Conservation (phyloP, 2,888 invertebrate genomes). For the Eumerus sabulonum region DNA sequence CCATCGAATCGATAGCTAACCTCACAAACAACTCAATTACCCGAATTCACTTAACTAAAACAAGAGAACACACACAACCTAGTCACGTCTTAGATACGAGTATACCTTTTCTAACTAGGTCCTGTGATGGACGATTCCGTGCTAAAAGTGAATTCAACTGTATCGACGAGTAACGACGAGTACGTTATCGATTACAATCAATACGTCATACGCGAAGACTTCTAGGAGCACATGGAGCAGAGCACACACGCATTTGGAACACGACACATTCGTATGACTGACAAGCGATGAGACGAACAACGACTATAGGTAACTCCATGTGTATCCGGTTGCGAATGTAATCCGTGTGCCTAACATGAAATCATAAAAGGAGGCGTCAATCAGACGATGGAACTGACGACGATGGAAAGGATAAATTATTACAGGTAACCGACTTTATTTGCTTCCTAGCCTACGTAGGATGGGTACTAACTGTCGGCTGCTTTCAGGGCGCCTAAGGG, state of each 20-base stretch:
- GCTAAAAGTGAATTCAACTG: constrained; percentile 51
- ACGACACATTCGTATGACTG: constrained; percentile 24
- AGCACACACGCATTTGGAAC: constrained; percentile 25
- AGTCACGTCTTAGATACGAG: background rate
- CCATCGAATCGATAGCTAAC: background rate
- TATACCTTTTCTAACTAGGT: constrained; percentile 9
- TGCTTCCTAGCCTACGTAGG: too few species aligned
- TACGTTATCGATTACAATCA: constrained; percentile 61
- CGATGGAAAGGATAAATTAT: constrained; percentile 64
- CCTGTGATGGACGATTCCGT: constrained; percentile 30
- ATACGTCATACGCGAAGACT: constrained; percentile 34
- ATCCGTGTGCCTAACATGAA: constrained; percentile 52
- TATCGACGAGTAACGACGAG: constrained; percentile 5
- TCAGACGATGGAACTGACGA: constrained; percentile 58
- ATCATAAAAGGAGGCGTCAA: constrained; percentile 67
- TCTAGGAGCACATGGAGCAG: constrained; percentile 32
- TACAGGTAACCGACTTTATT: constrained; percentile 51
- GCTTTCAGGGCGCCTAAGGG: background rate
- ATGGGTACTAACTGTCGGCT: background rate
- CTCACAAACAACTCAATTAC: constrained; percentile 65
- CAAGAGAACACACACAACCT: constrained; percentile 14
- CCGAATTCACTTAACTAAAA: constrained; percentile 36
- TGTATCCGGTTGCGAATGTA: constrained; percentile 5
- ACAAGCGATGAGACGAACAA: constrained; percentile 48
- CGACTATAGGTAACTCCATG: too few species aligned